Base-by-base conservation (phyloP, 2,888 invertebrate genomes). In the Torymus texanus region DNA sequence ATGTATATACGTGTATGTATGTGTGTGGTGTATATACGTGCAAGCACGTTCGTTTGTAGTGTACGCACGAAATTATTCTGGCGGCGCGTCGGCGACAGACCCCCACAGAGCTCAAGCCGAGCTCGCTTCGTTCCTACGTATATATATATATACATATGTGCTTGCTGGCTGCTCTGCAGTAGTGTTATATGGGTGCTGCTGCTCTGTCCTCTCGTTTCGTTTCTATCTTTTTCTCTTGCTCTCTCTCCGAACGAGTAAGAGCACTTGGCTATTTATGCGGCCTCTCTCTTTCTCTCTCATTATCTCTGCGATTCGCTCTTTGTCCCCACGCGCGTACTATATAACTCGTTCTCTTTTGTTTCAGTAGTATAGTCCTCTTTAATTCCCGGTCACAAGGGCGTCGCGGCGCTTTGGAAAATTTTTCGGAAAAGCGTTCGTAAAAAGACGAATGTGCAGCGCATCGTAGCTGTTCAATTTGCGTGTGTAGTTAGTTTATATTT, bases 41-140 rank as follows among this genome's bases (percentile, higher is more conserved):
- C 24, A 14, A 55, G 56, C n/a, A 14, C 24, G 56, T 29, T 2
- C 18, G 41, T 41, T 10, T 18, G 41, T 56, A 55, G 13, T 2
- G n/a, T 8, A 58, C 71, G 61, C 73, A 78, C 59, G 68, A 53
- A 82, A 82, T 82, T 78, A 82, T 82, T 80, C 79, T 67, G 61
- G 68, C 59, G 76, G 73, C 73, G 71, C 75, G 62, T 51, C 53
- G 65, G 58, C 75, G 62, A 61, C 75, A 56, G 77, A 73, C 72
- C 66, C 75, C 75, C 70, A 62, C 78, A 56, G 66, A 58, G 67
- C 10, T 8, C 18, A 4, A 61, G 63, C 63, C 41, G 5, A 5
- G 24, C 59, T 24, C 11, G 41, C 41, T 8, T 41, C 41, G 41
- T 5, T 41, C 29, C 4, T 29, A 29, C 5, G 5, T 24, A 3